Base-by-base conservation (phyloP, 2,888 invertebrate genomes). In the Esperia sulphurella region DNA sequence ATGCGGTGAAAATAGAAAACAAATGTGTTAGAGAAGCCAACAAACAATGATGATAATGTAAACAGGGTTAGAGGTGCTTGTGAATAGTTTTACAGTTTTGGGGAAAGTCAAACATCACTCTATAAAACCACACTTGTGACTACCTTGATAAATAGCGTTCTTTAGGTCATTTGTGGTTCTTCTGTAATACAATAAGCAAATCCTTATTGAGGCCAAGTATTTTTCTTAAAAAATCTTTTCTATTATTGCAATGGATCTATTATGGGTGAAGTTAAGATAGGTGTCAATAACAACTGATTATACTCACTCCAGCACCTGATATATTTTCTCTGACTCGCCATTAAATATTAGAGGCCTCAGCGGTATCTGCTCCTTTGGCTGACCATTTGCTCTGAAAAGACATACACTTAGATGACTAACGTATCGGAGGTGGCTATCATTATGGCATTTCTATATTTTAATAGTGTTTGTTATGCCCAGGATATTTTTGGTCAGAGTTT, bases 251-350 rank as follows among this genome's bases (percentile, higher is more conserved):
- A 38, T 44, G 37, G 21, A 21, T 10, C 14, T 43, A 33, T 43
- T 14, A 33, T 10, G 14, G 14, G 43, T 14, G 28, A 3, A 8
- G 31, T 10, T 33, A 33, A 9, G 12, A 43, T 43, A 1, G 12
- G 7, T 13, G 8, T 41, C n/a, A n/a, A n/a, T 41, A 0, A 7
- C 2, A 45, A 39, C 10, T 35, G 46, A 14, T 35, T 35, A 42
- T 74, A 93, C 94, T 94, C 89, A 94, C 94, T 94, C 94, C 66
- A 94, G 85, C 50, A 94, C 92, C 86, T 93, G 93, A 67, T 93
- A 93, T 63, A 92, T 91, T 70, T 91, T 92, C 57, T 93, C 93
- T 8, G 91, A 85, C 65, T 93, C 92, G 30, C 92, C 92, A 62
- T 92, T 92, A 57, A 94, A 93, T 63, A 94, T 92, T 39, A 95